Conservation (phyloP, 2,113 vertebrate species). For the Trogon surrucura region DNA sequence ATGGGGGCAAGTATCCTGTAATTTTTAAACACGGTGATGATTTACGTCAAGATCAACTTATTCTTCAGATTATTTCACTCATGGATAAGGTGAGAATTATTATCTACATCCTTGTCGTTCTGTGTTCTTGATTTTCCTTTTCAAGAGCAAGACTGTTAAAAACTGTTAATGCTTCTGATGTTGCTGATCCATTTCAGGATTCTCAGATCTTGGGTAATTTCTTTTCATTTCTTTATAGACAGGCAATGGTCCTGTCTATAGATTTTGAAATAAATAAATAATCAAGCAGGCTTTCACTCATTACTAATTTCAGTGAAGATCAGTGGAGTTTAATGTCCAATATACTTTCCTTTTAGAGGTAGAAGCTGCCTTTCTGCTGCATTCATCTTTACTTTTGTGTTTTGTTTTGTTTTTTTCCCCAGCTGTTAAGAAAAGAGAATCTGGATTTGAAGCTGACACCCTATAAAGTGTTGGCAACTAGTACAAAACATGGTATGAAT, state of each 20-base stretch:
- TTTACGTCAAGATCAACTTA: slow-evolving; percentile 96
- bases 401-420: background rate
- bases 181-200: background rate
- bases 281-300: background rate
- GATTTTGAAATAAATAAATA: background rate
- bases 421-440: slow-evolving; percentile 97
- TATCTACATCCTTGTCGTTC: background rate
- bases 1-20: slow-evolving; percentile 92
- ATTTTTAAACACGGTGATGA: slow-evolving; percentile 99
- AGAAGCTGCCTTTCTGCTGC: background rate
- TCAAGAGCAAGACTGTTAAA: background rate
- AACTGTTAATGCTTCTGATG: background rate
- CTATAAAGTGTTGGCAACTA: slow-evolving; percentile 97
- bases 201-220: background rate
- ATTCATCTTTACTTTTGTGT: background rate
- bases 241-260: background rate
- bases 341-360: background rate
- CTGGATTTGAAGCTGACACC: slow-evolving; percentile 96
- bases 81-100: slow-evolving; percentile 91
- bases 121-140: background rate
- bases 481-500: slow-evolving; percentile 93
- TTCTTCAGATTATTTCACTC: slow-evolving; percentile 98
- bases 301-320: background rate
- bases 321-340: background rate
- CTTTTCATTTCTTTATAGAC: background rate